phyloP scores from a whole-genome alignment of 2,113 vertebrate species.

The Pagrus major region DNA sequence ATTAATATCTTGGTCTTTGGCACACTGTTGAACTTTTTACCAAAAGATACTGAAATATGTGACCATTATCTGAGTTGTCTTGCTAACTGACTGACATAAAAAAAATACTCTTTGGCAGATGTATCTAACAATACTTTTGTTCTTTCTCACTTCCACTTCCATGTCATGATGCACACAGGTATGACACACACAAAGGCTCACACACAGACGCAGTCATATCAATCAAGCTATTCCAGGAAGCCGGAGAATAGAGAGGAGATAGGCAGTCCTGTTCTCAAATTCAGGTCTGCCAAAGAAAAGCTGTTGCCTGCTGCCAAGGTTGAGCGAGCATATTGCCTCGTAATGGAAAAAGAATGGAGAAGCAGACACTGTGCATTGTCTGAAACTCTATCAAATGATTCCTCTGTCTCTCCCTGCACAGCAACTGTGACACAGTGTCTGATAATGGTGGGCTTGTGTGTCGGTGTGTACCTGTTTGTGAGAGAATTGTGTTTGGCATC shows the following conservation, averaged over 20 bases:
- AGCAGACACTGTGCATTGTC: slow-evolving; percentile 66
- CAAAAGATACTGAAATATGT: neutral
- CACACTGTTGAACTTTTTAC: neutral
- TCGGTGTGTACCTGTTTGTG: slow-evolving; percentile 24
- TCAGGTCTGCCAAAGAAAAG: slow-evolving; percentile 63
- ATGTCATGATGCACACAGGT: slow-evolving; percentile 15
- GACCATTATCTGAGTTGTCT: neutral
- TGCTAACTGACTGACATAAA: slow-evolving; percentile 11
- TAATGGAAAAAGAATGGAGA: slow-evolving; percentile 66
- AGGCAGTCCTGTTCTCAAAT: slow-evolving; percentile 49
- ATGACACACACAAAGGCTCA: slow-evolving; percentile 23
- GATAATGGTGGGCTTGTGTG: slow-evolving; percentile 31
- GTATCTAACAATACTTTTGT: slow-evolving; percentile 29
- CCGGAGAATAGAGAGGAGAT: slow-evolving; percentile 48
- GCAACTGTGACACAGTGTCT: slow-evolving; percentile 45
- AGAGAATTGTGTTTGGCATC: slow-evolving; percentile 1
- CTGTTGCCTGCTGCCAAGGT: slow-evolving; percentile 68
- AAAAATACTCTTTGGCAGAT: slow-evolving; percentile 30
- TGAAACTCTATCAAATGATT: slow-evolving; percentile 71
- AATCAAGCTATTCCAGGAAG: slow-evolving; percentile 63
- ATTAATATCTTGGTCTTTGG: neutral
- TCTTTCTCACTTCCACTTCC: slow-evolving; percentile 19
- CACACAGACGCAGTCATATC: slow-evolving; percentile 34
- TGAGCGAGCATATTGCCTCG: slow-evolving; percentile 61
- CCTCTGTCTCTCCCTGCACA: slow-evolving; percentile 47